Percentiles rank a stretch among this genome's conserved stretches.
Conservation (phyloP, 2,888 invertebrate genomes). For the Lypha dubia region DNA sequence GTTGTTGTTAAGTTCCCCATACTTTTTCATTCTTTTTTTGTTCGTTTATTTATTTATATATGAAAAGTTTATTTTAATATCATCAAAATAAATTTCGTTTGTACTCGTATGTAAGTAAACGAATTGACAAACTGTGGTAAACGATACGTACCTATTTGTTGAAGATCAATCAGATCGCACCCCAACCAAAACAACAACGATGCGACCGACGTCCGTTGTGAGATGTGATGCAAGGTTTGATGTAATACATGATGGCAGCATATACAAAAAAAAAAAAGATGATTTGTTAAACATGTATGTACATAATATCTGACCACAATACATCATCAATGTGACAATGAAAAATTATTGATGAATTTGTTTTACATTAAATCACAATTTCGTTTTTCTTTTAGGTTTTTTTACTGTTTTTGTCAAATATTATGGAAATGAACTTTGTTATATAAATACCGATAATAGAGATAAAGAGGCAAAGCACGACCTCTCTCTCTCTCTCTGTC, state of each 20-base stretch:
- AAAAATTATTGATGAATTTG: slow-evolving; percentile 74
- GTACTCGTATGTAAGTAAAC: slow-evolving; percentile 50
- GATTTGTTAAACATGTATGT: slow-evolving; percentile 74
- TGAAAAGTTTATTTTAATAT: slow-evolving; percentile 36
- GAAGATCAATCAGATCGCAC: slow-evolving; percentile 57
- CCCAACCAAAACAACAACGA: no score
- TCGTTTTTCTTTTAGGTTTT: not conserved
- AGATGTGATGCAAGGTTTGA: slow-evolving; percentile 53
- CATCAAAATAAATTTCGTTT: slow-evolving; percentile 39
- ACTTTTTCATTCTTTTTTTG: no score
- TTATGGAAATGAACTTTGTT: not conserved
- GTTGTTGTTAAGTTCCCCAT: no score
- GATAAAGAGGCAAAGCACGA: no score
- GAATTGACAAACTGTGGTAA: slow-evolving; percentile 51
- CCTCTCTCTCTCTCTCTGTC: no score
- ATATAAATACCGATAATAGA: no score
- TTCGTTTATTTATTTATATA: slow-evolving; percentile 24
- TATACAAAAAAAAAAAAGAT: slow-evolving; percentile 50
- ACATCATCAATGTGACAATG: slow-evolving; percentile 74
- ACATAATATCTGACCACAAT: slow-evolving; percentile 64
- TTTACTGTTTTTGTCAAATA: not conserved
- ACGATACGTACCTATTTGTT: slow-evolving; percentile 18
- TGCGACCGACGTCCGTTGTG: slow-evolving; percentile 9
- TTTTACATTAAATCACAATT: slow-evolving; percentile 60
- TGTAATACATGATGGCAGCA: slow-evolving; percentile 42